phyloP scores from a whole-genome alignment of 2,797 vertebrate genomes.

The Erethizon dorsatum region DNA sequence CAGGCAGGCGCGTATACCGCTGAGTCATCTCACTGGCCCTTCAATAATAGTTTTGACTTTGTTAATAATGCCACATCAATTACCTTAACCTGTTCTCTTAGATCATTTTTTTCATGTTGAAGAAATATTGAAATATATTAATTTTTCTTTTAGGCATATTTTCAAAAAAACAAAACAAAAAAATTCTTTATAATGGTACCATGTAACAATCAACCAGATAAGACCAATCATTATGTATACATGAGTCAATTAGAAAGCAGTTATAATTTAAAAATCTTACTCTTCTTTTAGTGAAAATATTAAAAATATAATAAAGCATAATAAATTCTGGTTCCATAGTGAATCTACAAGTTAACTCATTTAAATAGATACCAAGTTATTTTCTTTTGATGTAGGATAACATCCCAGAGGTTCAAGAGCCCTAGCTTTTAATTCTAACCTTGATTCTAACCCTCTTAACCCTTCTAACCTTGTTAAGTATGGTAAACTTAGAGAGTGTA shows the following conservation, averaged over 20 bases:
- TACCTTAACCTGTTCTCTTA: not conserved
- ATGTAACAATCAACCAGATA: not conserved
- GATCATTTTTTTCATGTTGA: conserved; percentile 36
- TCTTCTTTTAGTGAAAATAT: not conserved
- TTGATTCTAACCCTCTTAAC: not conserved
- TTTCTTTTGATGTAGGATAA: not conserved
- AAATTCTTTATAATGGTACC: not conserved
- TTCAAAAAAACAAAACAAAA: not conserved
- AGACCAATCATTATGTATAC: not conserved
- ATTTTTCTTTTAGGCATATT: not conserved
- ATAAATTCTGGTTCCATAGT: not conserved
- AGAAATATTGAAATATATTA: not conserved
- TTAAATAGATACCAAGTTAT: not conserved
- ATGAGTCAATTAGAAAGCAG: not conserved
- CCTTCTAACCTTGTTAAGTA: not conserved
- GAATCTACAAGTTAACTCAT: not conserved
- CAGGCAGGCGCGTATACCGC: too few species aligned
- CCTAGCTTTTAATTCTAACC: not conserved
- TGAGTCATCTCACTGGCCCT: too few species aligned
- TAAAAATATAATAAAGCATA: not conserved
- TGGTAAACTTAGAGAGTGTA: not conserved
- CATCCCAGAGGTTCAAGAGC: not conserved
- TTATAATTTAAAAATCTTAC: not conserved
- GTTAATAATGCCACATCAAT: not conserved
- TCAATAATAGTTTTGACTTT: conserved; percentile 1